Percentiles rank a stretch among this genome's conserved stretches.
These are phyloP conservation scores for Condylura cristata DNA, from an alignment of 2,113 vertebrate genomes.

Conservation along the genomic window DNA sequence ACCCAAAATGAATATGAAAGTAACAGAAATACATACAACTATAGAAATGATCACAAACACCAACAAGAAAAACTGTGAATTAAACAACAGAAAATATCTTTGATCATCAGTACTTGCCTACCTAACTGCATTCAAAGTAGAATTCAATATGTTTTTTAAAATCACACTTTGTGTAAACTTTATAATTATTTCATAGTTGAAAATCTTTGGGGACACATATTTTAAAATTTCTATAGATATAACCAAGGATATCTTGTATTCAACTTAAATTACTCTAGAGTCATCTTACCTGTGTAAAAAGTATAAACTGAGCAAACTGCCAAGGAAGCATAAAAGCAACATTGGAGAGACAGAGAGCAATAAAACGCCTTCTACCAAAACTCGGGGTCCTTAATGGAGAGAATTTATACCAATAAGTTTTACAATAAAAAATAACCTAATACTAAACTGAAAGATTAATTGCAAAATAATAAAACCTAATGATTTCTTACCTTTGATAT, in stretches of 20 bases:
- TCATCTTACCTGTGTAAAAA: conserved; percentile 95
- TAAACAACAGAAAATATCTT: background rate
- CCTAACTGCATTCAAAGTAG: background rate
- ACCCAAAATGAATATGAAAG: background rate
- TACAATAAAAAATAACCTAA: background rate
- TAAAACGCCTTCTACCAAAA: conserved; percentile 85
- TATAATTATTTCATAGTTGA: background rate
- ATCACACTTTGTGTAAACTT: background rate
- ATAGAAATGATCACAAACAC: background rate
- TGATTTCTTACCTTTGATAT: background rate
- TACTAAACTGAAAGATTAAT: background rate
- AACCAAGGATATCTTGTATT: background rate
- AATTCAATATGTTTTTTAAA: background rate
- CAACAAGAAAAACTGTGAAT: background rate
- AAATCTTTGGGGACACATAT: background rate
- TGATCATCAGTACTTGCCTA: background rate
- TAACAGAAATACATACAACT: background rate
- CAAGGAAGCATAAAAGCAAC: conserved; percentile 97
- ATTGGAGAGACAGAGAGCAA: conserved; percentile 92
- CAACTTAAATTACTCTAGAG: background rate
- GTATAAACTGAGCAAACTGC: conserved; percentile 99
- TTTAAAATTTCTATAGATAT: background rate
- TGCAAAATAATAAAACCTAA: background rate
- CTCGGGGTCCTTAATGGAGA: conserved; percentile 87
- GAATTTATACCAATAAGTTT: conserved; percentile 76